Evolutionary conservation across 2,113 vertebrate genomes (phyloP).

Genomic region (Anolis carolinensis): DNA sequence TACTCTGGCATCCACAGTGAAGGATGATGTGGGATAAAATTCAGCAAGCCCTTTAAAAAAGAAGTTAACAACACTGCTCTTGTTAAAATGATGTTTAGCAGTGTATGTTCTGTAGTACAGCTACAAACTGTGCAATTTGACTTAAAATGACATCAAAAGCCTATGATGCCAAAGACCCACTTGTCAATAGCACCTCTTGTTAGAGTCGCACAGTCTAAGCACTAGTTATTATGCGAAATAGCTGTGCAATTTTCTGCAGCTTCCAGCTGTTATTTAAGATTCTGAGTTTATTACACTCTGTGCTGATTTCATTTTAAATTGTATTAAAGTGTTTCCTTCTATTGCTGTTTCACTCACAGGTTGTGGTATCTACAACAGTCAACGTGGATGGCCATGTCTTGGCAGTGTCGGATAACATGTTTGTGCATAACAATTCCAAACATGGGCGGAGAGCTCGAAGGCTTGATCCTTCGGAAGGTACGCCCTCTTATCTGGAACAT

Average conservation of each 20-base stretch:
- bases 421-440: slow-evolving; percentile 99
- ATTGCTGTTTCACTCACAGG: slow-evolving; percentile 77
- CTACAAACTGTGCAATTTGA: slow-evolving; percentile 82
- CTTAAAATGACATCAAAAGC: slow-evolving; percentile 83
- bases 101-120: slow-evolving; percentile 74
- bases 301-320: slow-evolving; percentile 55
- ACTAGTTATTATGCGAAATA: slow-evolving; percentile 83
- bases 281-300: slow-evolving; percentile 74
- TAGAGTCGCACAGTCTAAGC: slow-evolving; percentile 79
- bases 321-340: slow-evolving; percentile 66
- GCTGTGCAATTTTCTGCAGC: slow-evolving; percentile 80
- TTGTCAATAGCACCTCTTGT: slow-evolving; percentile 83
- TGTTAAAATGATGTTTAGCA: slow-evolving; percentile 83
- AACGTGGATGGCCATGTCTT: slow-evolving; percentile 96
- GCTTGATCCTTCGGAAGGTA: slow-evolving; percentile 94
- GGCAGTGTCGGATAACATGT: slow-evolving; percentile 99
- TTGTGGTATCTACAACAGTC: slow-evolving; percentile 97
- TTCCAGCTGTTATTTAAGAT: slow-evolving; percentile 85
- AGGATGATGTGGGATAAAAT: slow-evolving; percentile 80
- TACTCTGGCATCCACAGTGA: slow-evolving; percentile 70
- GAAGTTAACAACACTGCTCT: slow-evolving; percentile 82
- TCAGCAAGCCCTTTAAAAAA: slow-evolving; percentile 78
- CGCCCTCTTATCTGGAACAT: slow-evolving; percentile 91
- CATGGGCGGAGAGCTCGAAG: slow-evolving; percentile 90
- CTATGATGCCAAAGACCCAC: slow-evolving; percentile 76